Conservation (phyloP, 2,797 vertebrate species). For the Coranthus polyacanthus region DNA sequence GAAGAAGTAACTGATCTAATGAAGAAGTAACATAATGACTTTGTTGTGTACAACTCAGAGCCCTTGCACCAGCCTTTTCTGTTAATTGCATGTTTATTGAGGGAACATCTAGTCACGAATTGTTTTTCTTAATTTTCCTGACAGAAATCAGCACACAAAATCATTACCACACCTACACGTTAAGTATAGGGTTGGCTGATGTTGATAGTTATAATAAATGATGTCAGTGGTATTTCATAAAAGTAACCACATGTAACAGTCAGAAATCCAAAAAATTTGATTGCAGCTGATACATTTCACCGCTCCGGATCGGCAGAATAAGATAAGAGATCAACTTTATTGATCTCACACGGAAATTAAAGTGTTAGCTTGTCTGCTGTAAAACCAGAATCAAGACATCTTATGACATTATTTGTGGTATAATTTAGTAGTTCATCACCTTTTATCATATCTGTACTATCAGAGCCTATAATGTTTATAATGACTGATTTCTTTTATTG, state of each 20-base stretch:
- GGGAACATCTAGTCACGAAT: background rate
- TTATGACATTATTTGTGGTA: slow-evolving; percentile 7
- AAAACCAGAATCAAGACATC: background rate
- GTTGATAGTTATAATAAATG: slow-evolving; percentile 1
- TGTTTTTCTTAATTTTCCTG: slow-evolving; percentile 7
- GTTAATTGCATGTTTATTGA: slow-evolving; percentile 1
- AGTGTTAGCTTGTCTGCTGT: slow-evolving; percentile 5
- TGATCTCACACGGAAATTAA: slow-evolving; percentile 9
- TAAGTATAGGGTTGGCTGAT: background rate
- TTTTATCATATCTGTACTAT: background rate
- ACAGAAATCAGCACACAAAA: background rate
- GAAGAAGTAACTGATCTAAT: background rate
- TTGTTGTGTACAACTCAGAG: background rate
- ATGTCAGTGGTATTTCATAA: slow-evolving; percentile 6
- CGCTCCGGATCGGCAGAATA: background rate
- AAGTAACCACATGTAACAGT: too few species aligned
- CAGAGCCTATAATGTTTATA: background rate
- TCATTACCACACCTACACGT: background rate
- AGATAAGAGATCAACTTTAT: slow-evolving; percentile 19
- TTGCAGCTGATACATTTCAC: slow-evolving; percentile 1
- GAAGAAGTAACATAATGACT: slow-evolving; percentile 8
- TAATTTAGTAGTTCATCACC: background rate
- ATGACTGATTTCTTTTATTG: slow-evolving; percentile 8
- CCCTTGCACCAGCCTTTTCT: background rate
- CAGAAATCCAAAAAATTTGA: background rate